Evolutionary conservation across 2,113 vertebrate genomes (phyloP), one percentile per base, ranked within the genome.

Genomic region (Propithecus coquereli): DNA sequence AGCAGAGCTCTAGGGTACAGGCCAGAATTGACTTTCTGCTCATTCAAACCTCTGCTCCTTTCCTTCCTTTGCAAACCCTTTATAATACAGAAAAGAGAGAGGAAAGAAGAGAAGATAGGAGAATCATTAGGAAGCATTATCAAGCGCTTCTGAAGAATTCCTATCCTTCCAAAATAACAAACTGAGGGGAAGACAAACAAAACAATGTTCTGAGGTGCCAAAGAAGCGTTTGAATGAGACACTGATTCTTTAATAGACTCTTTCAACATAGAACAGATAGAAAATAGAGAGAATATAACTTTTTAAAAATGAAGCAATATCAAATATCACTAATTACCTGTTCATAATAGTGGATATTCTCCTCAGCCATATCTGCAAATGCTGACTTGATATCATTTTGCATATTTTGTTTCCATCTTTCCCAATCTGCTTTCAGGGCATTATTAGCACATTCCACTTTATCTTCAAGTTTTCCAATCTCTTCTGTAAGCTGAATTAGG

Each of bases 381-480:
- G 99, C 98, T n/a, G 98, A 97, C 97, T 98, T 99, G 96, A 99
- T 98, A 96, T 99, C 99, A 45, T 97, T 97, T 50, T 98, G 99
- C 99, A 99, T 99, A 90, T 98, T 98, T 95, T 97, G 97, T 94
- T 98, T 99, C 99, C 99, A 99, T 96, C 99, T 98, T 74, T 98
- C 98, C 99, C 99, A 99, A 20, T 99, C 99, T 0, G 98, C 99
- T 91, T 99, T 99, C 96, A 99, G 92, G 73, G 99, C 98, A 3
- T 98, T 99, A 97, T 99, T 99, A 94, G 99, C 99, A 59, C 97
- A 99, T 98, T 99, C 99, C 59, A 99, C 95, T 91, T 98, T 99
- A 95, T 99, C 99, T 91, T 99, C 99, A 87, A 99, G 99, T 94
- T 98, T 99, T 6, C 99, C 99, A 92, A 99, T 99, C 96, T 99